Conservation (phyloP, 1,140 invertebrate genomes). For the Drosophila sproati region DNA sequence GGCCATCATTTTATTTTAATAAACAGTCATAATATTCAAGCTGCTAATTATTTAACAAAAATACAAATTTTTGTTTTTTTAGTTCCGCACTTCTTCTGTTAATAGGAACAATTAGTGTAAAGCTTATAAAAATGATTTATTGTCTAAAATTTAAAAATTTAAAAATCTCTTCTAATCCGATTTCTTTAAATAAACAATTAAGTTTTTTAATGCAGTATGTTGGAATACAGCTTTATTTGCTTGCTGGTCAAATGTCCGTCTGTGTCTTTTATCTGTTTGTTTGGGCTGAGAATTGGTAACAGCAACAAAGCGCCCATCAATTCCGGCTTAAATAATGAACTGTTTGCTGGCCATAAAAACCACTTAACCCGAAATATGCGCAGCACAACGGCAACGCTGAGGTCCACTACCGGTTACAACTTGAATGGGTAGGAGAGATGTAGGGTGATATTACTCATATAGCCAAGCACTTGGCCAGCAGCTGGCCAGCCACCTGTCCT, state of each 20-base stretch:
- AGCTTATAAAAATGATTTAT: too few relatives aligned
- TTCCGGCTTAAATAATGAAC: constrained; percentile 61
- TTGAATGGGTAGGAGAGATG: neutral
- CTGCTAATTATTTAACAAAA: too few relatives aligned
- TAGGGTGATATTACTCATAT: neutral
- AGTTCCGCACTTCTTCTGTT: neutral
- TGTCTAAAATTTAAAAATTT: too few relatives aligned
- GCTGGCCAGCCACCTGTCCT: constrained; percentile 45
- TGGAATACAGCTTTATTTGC: neutral
- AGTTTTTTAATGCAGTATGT: too few relatives aligned
- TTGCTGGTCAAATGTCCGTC: neutral
- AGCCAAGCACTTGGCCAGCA: neutral
- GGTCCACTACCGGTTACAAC: neutral
- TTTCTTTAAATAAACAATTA: too few relatives aligned
- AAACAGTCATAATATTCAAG: neutral
- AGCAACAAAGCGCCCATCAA: constrained; percentile 31
- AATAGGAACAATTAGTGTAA: too few relatives aligned
- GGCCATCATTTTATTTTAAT: constrained; percentile 1
- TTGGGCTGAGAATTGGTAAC: constrained; percentile 10
- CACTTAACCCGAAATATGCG: constrained; percentile 71
- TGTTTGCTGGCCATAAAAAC: constrained; percentile 67
- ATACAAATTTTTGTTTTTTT: neutral
- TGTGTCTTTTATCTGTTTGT: constrained; percentile 2
- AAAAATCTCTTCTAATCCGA: too few relatives aligned
- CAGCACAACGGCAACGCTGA: constrained; percentile 18